phyloP scores from a whole-genome alignment of 2,113 vertebrate genomes.

The Sakesphorus luctuosus region DNA sequence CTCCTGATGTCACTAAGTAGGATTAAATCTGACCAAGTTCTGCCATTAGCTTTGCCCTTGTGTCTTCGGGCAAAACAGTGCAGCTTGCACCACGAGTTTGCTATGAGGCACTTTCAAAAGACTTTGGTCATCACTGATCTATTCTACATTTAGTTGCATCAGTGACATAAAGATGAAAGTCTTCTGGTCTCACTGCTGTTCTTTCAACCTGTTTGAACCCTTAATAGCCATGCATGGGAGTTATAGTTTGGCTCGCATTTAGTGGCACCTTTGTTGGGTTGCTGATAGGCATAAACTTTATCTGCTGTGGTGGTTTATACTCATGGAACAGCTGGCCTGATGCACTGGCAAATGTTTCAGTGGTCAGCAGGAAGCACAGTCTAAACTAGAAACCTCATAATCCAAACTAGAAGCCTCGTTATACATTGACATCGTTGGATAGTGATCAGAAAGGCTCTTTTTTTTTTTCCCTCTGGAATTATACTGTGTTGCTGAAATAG shows the following conservation, averaged over 20 bases:
- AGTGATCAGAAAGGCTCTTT: neutral
- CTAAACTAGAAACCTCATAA: neutral
- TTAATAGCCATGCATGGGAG: neutral
- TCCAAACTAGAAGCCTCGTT: neutral
- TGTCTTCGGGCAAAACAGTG: neutral
- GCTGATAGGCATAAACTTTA: neutral
- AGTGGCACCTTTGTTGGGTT: neutral
- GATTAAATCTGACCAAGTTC: neutral
- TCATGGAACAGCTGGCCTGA: neutral
- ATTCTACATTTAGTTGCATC: neutral
- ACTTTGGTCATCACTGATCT: conserved; percentile 30
- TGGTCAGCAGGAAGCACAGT: neutral
- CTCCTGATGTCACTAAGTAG: neutral
- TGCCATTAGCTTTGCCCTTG: neutral
- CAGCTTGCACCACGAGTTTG: neutral
- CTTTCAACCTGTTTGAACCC: conserved; percentile 13
- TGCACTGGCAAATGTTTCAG: neutral
- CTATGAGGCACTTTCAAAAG: neutral
- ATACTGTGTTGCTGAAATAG: neutral
- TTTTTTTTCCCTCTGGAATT: neutral
- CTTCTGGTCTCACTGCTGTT: neutral
- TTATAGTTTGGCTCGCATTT: neutral
- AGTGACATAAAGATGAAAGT: conserved; percentile 26
- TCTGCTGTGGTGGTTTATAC: neutral
- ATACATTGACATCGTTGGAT: neutral